Conservation (phyloP, 2,888 invertebrate species). For the Dynastes grantii region DNA sequence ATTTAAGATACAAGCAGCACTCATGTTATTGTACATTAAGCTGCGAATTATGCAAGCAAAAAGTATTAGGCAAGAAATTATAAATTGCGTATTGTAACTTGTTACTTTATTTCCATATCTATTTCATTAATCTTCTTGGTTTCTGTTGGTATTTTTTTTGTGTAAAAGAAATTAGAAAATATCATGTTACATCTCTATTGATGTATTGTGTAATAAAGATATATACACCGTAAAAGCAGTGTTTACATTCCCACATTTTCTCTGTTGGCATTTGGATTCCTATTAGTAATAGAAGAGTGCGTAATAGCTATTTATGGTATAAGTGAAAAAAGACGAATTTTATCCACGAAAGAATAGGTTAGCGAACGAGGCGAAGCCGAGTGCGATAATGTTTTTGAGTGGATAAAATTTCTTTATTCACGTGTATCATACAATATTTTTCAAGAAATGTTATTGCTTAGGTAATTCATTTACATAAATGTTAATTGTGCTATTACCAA, state of each 20-base stretch:
- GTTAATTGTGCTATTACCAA: too few relatives aligned
- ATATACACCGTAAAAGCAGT: background rate
- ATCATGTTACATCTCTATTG: constrained; percentile 26
- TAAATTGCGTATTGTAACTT: background rate
- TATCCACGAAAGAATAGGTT: too few relatives aligned
- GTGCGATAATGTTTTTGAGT: too few relatives aligned
- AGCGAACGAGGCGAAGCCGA: too few relatives aligned
- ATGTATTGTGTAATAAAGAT: constrained; percentile 36
- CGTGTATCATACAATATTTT: too few relatives aligned
- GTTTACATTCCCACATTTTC: background rate
- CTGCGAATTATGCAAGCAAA: background rate
- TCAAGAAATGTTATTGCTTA: too few relatives aligned
- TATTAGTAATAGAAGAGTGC: too few relatives aligned
- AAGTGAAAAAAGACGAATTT: too few relatives aligned
- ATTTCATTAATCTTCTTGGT: constrained; percentile 24
- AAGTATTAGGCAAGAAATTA: constrained; percentile 32
- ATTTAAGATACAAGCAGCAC: constrained; percentile 12
- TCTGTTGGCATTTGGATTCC: background rate
- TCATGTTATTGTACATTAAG: constrained; percentile 14
- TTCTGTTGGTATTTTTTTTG: constrained; percentile 31
- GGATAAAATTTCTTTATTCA: too few relatives aligned
- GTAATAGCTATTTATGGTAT: too few relatives aligned
- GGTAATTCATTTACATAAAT: too few relatives aligned
- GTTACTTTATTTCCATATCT: constrained; percentile 23
- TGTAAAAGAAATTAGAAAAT: constrained; percentile 1